Percentiles rank a stretch among this genome's conserved stretches.
Evolutionary conservation across 1,140 invertebrate species (phyloP).

Genomic region (Neotoxoptera formosana): DNA sequence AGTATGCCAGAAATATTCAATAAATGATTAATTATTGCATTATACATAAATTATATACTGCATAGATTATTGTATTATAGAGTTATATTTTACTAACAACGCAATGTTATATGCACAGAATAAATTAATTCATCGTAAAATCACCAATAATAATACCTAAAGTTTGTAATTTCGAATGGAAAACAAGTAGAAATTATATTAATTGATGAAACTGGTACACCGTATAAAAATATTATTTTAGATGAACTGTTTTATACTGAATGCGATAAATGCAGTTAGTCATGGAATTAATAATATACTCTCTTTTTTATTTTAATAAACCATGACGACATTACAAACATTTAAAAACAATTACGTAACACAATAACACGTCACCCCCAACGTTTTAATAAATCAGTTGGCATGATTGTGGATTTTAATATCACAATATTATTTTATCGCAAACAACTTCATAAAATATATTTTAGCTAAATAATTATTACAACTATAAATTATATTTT

Average conservation of each 20-base stretch:
- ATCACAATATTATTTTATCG: conserved; percentile 5
- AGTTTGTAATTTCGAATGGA: background rate
- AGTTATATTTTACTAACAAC: conserved; percentile 2
- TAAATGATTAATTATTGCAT: conserved; percentile 11
- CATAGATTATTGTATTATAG: conserved; percentile 13
- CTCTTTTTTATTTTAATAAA: background rate
- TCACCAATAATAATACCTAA: background rate
- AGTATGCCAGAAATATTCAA: background rate
- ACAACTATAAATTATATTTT: conserved; percentile 12
- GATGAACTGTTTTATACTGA: background rate
- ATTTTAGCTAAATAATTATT: background rate
- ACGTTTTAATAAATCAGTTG: conserved; percentile 5
- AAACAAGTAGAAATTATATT: background rate
- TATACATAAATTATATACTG: conserved; percentile 5
- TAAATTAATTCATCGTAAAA: background rate
- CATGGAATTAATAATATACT: background rate
- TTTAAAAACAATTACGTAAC: background rate
- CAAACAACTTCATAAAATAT: background rate
- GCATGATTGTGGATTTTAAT: conserved; percentile 8
- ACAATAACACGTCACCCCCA: background rate
- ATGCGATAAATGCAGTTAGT: background rate
- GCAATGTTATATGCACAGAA: background rate
- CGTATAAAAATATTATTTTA: background rate
- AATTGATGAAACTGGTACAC: background rate
- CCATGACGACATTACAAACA: background rate